Evolutionary conservation across 2,888 invertebrate genomes (phyloP), one percentile per base, ranked within the genome.

Genomic region (Napeogenes inachia): DNA sequence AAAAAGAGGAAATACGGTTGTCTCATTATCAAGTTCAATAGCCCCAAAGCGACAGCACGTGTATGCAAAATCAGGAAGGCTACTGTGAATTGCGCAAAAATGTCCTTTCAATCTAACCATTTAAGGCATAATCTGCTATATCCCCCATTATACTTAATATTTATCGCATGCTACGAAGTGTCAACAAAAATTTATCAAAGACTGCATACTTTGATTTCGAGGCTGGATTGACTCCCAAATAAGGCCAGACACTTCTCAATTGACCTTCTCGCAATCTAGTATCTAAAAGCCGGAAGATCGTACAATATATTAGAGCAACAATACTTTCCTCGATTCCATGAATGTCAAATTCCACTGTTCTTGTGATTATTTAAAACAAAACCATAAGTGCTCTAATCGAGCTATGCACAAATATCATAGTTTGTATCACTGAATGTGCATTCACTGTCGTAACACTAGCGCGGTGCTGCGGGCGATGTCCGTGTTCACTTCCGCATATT

Each of bases 11-110:
- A 80, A 87, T 84, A 87, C 84, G 81, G 77, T 78, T 79, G 84
- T 84, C 83, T 84, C 84, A 87, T 87, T 88, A 89, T 89, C 88
- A 89, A 89, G 90, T 90, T 90, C 89, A 89, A 89, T 85, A 90
- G 89, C 89, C 90, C 75, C 86, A 72, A 79, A 79, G 73, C 76
- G 81, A 75, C 84, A 89, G 78, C 89, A 89, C 90, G 90, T 90
- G 89, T 89, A 89, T 89, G 89, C 89, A 88, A 89, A 89, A 87
- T 74, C 77, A 76, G 73, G 73, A 75, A 76, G 74, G 74, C 76
- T 70, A 70, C 61, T 66, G 62, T 68, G 68, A 73, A 78, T 71
- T 80, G 78, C 75, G 88, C 87, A 79, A 89, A 87, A 83, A 76
- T 78, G 72, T 79, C 77, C 82, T 79, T 81, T 84, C 78, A 68